phyloP scores from a whole-genome alignment of 2,888 invertebrate genomes.

The Nymphalis urticae region DNA sequence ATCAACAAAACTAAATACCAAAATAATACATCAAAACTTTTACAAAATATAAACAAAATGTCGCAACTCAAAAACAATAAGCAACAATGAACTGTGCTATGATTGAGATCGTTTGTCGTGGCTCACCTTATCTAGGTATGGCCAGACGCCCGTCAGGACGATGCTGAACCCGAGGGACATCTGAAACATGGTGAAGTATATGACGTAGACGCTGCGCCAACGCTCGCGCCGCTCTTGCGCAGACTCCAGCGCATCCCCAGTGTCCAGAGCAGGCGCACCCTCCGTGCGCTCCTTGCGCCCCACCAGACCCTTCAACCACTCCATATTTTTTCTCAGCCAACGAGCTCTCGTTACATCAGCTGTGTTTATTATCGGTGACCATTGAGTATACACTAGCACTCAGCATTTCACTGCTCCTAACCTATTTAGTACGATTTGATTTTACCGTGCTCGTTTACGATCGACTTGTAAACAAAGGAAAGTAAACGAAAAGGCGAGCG shows the following conservation, averaged over 20 bases:
- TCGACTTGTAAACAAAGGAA: constrained; percentile 47
- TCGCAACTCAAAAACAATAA: background rate
- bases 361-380: constrained; percentile 17
- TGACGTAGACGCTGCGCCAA: constrained; percentile 89
- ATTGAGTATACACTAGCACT: background rate
- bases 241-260: constrained; percentile 82
- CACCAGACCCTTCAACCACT: constrained; percentile 56
- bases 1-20: too few relatives aligned
- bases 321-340: constrained; percentile 47
- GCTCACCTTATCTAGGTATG: constrained; percentile 89
- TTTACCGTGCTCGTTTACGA: background rate
- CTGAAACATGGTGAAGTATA: constrained; percentile 94
- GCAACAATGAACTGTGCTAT: background rate
- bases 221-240: constrained; percentile 84
- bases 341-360: constrained; percentile 15
- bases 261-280: constrained; percentile 11
- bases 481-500: constrained; percentile 28
- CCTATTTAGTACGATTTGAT: background rate
- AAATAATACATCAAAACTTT: too few relatives aligned
- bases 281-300: constrained; percentile 40
- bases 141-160: constrained; percentile 93
- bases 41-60: background rate
- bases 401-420: constrained; percentile 18
- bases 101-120: background rate
- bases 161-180: constrained; percentile 95